Evolutionary conservation across 1,140 invertebrate genomes (phyloP).

Genomic region (Drosophila erecta): DNA sequence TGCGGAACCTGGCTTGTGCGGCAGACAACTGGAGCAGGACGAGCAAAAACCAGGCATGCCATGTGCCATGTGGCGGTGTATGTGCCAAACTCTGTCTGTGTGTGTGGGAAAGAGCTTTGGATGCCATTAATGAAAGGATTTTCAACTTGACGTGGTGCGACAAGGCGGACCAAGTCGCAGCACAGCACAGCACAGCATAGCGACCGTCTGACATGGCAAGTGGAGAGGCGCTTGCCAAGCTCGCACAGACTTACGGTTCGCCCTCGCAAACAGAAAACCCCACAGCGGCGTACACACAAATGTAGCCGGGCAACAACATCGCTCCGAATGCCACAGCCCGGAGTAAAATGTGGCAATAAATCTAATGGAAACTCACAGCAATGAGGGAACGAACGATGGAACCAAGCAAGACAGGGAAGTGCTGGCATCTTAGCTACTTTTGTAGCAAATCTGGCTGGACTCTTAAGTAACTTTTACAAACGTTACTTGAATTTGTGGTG

Average conservation of each 20-base stretch:
- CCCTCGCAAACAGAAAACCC: conserved; percentile 38
- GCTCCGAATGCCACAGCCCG: conserved; percentile 64
- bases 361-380: conserved; percentile 75
- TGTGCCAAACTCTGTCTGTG: neutral
- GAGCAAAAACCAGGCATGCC: conserved; percentile 31
- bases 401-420: conserved; percentile 2
- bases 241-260: conserved; percentile 17
- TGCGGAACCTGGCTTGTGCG: conserved; percentile 32
- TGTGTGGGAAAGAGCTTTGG: conserved; percentile 52
- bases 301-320: conserved; percentile 52
- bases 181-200: conserved; percentile 23
- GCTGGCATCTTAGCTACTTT: conserved; percentile 14
- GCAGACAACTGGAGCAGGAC: conserved; percentile 49
- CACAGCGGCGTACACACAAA: conserved; percentile 45
- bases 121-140: conserved; percentile 76
- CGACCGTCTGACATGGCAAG: conserved; percentile 45
- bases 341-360: conserved; percentile 83
- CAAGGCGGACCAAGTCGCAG: conserved; percentile 31
- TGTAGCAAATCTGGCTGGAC: neutral
- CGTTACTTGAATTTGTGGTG: no score
- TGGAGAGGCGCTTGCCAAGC: conserved; percentile 46
- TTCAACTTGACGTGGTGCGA: conserved; percentile 63
- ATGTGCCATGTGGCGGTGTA: conserved; percentile 9
- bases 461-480: no score
- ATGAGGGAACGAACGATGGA: conserved; percentile 39